Evolutionary conservation across 2,888 invertebrate genomes (phyloP).

Genomic region (Cyclophora punctaria): DNA sequence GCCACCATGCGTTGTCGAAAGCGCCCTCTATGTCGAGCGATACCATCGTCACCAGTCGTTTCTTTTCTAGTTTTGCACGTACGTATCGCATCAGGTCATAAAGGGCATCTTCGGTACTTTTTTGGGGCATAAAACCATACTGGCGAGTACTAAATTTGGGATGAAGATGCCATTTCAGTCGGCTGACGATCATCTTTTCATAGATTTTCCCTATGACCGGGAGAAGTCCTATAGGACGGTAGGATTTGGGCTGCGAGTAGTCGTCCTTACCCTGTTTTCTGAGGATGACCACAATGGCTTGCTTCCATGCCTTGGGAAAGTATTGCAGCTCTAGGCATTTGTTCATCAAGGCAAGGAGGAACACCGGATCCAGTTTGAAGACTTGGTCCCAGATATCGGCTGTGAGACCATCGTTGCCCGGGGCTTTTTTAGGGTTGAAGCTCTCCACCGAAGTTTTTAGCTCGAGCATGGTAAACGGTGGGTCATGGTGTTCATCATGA

Average conservation of each 20-base stretch:
- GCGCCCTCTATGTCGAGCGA: slow-evolving; percentile 24
- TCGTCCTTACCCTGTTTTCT: slow-evolving; percentile 16
- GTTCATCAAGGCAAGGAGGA: slow-evolving; percentile 12
- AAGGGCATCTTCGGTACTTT: slow-evolving; percentile 15
- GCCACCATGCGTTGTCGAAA: slow-evolving; percentile 32
- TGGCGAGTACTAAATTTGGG: not conserved
- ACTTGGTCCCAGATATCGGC: slow-evolving; percentile 9
- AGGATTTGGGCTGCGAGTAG: slow-evolving; percentile 15
- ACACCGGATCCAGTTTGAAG: slow-evolving; percentile 1
- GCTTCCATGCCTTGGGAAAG: slow-evolving; percentile 16
- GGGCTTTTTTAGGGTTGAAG: slow-evolving; percentile 10
- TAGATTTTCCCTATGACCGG: slow-evolving; percentile 4
- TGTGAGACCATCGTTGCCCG: slow-evolving; percentile 6
- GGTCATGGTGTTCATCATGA: not conserved
- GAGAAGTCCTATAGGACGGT: slow-evolving; percentile 1
- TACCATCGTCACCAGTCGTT: slow-evolving; percentile 3
- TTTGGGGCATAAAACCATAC: slow-evolving; percentile 5
- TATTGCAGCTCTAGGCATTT: slow-evolving; percentile 8
- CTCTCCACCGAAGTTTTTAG: not conserved
- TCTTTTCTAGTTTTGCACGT: not conserved
- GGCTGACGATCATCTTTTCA: slow-evolving; percentile 11
- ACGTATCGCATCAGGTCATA: slow-evolving; percentile 4
- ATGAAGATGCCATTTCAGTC: slow-evolving; percentile 6
- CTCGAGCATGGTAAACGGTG: slow-evolving; percentile 3
- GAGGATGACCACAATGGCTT: slow-evolving; percentile 12